phyloP scores from a whole-genome alignment of 2,888 invertebrate genomes.

The Petrolisthes manimaculis region DNA sequence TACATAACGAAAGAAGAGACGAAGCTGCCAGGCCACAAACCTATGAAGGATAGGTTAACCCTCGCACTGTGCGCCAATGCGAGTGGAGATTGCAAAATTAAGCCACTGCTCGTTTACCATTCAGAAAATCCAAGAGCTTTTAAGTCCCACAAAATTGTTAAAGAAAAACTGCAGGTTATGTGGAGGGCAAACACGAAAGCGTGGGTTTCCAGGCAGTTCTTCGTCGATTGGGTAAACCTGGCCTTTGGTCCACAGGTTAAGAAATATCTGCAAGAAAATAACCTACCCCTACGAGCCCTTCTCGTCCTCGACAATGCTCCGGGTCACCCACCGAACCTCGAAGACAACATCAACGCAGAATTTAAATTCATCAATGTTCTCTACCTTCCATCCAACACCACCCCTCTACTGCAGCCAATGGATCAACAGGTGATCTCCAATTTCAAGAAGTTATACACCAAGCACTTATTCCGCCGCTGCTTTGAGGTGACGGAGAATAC shows the following conservation, averaged over 20 bases:
- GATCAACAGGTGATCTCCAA: constrained; percentile 65
- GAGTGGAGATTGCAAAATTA: neutral
- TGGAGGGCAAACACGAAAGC: constrained; percentile 19
- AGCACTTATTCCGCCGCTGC: constrained; percentile 59
- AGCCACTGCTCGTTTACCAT: constrained; percentile 26
- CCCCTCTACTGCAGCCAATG: constrained; percentile 65
- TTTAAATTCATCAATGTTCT: constrained; percentile 47
- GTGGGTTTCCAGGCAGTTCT: constrained; percentile 32
- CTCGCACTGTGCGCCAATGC: constrained; percentile 22
- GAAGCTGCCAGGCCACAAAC: constrained; percentile 19
- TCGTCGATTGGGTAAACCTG: constrained; percentile 48
- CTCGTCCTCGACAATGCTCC: constrained; percentile 68
- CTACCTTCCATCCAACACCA: constrained; percentile 53
- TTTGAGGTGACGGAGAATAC: constrained; percentile 62
- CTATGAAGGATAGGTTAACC: constrained; percentile 24
- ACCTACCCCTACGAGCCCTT: constrained; percentile 67
- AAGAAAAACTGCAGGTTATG: constrained; percentile 26
- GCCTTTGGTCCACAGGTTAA: constrained; percentile 67
- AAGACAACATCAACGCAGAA: constrained; percentile 47
- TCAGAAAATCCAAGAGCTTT: constrained; percentile 21
- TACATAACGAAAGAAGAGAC: constrained; percentile 23
- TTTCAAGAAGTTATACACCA: constrained; percentile 66
- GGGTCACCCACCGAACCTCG: constrained; percentile 52
- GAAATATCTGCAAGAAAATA: constrained; percentile 67
- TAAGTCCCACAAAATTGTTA: constrained; percentile 5